Base-by-base conservation (phyloP, 2,113 vertebrate species). In the Melanerpes aurifrons region DNA sequence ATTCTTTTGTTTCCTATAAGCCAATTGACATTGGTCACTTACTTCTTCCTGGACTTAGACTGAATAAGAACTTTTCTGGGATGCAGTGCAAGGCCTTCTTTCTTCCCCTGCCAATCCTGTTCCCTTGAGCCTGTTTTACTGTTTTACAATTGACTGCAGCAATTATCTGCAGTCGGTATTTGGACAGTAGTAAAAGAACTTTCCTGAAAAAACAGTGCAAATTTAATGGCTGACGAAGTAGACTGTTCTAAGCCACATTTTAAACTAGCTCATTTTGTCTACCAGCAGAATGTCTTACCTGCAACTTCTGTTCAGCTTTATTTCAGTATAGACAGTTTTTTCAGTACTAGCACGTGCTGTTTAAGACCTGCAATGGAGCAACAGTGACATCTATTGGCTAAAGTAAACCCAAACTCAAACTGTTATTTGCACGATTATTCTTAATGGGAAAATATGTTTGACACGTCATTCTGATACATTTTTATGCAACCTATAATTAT, bases 301-400 rank as follows among this genome's bases (percentile, higher is more conserved):
- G 13, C 6, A 64, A 13, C 62, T 81, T 73, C 37, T 67, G 10
- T 66, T 89, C 53, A 26, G 3, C 11, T 58, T 77, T 43, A 57
- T 78, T 79, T 83, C 63, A 86, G 26, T 12, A 43, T 6, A 40
- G 32, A 48, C 43, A 4, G 1, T 1, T 56, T 88, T 89, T 82
- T 68, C 61, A 68, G 8, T 57, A 28, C 32, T 26, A 70, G 37
- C 12, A 26, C 1, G 5, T 62, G 35, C 32, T 3, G 1, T 61
- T 56, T 58, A 56, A 70, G 29, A 45, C 43, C 64, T 64, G 63
- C 28, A 79, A 4, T 94, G 90, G 95, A 96, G 86, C 96, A 96
- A 97, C 92, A 97, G 93, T 96, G 95, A 97, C 96, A 96, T 94
- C 96, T 95, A 82, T 91, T 94, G 96, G 95, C 57, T 94, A 72